A percentile compares a stretch with the other conserved stretches of the same genome.
Conservation (phyloP, 2,888 invertebrate species). For the Caenorhabditis becei region DNA sequence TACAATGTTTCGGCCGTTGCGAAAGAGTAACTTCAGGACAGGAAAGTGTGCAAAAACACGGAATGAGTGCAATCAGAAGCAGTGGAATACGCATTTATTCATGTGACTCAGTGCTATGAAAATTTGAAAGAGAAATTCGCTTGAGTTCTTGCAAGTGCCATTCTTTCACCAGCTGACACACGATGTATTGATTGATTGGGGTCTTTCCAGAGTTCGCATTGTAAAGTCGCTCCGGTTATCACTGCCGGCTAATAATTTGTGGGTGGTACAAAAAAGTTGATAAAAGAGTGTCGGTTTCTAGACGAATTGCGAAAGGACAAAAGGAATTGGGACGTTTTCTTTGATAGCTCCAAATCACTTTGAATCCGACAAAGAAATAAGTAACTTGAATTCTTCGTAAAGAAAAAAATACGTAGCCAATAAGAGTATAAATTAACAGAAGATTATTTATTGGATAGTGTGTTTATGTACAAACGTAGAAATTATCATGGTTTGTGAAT, state of each 20-base stretch:
- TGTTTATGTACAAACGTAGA: too few relatives aligned
- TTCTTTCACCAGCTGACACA: conserved; percentile 62
- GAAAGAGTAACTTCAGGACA: conserved; percentile 51
- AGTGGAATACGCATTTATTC: conserved; percentile 52
- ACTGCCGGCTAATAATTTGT: conserved; percentile 18
- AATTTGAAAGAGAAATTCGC: conserved; percentile 51
- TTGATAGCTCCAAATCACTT: neutral
- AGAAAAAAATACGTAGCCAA: too few relatives aligned
- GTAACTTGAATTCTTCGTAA: too few relatives aligned
- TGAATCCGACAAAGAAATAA: too few relatives aligned
- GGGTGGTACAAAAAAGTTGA: neutral
- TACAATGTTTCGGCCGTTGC: conserved; percentile 63
- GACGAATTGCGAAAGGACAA: neutral
- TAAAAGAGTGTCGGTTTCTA: too few relatives aligned
- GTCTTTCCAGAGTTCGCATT: conserved; percentile 55
- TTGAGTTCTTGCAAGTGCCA: conserved; percentile 55
- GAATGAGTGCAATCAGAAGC: neutral
- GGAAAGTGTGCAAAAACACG: conserved; percentile 21
- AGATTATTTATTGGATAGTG: too few relatives aligned
- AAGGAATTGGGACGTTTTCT: neutral
- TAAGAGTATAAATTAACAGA: too few relatives aligned
- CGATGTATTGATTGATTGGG: conserved; percentile 60
- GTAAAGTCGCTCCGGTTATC: conserved; percentile 52
- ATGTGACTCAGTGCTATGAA: conserved; percentile 39
- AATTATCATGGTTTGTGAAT: too few relatives aligned